Evolutionary conservation across 2,113 vertebrate genomes (phyloP).

Genomic region (Pomatorhinus ruficollis): DNA sequence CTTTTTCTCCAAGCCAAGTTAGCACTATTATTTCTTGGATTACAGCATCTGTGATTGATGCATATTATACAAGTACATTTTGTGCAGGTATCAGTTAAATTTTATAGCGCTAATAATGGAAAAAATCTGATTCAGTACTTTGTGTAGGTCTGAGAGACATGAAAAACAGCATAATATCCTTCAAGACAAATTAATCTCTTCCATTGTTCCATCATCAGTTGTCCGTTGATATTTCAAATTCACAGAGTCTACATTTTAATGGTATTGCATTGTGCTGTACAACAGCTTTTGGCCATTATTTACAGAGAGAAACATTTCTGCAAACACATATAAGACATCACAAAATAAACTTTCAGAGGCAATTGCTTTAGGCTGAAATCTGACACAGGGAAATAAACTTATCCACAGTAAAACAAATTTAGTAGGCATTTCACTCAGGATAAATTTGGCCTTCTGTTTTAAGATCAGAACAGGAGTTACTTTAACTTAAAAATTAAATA

Average conservation of each 20-base stretch:
- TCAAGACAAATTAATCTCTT: conserved; percentile 28
- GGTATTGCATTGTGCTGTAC: conserved; percentile 8
- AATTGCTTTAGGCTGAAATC: conserved; percentile 25
- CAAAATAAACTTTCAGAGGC: conserved; percentile 33
- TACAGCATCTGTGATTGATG: conserved; percentile 10
- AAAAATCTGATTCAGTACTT: conserved; percentile 2
- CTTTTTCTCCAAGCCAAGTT: neutral
- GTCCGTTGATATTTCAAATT: conserved; percentile 33
- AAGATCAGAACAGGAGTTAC: neutral
- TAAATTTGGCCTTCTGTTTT: neutral
- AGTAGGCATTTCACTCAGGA: neutral
- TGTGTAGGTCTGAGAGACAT: neutral
- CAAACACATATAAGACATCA: conserved; percentile 3
- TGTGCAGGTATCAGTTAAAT: neutral
- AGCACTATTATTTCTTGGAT: conserved; percentile 14
- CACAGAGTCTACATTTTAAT: neutral
- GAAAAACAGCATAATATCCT: neutral
- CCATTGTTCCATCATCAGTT: conserved; percentile 18
- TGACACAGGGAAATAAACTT: neutral
- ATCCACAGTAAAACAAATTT: neutral
- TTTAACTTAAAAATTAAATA: conserved; percentile 19
- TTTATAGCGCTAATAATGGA: conserved; percentile 22
- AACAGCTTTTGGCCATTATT: conserved; percentile 28
- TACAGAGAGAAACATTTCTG: conserved; percentile 11
- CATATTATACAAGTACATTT: neutral